Conservation (phyloP, 2,113 vertebrate species). For the Gorsachius goisagi region DNA sequence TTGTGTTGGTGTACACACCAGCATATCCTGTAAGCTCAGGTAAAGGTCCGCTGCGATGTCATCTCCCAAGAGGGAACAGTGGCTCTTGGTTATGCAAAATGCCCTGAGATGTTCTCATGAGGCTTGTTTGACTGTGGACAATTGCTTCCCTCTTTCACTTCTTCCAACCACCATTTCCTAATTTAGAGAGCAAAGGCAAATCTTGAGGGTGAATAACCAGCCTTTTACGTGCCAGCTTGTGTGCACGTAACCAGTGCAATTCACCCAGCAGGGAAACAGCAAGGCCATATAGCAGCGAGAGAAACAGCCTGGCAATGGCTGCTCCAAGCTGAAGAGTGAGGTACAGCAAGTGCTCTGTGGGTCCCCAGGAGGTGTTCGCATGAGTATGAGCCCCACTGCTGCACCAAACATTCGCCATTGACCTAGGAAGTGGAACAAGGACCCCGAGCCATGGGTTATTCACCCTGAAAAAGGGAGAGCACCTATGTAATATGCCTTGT, state of each 20-base stretch:
- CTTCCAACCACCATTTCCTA: background rate
- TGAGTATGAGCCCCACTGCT: background rate
- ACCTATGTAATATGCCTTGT: fast-evolving
- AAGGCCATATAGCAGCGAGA: background rate
- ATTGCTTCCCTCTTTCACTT: background rate
- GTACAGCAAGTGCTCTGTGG: background rate
- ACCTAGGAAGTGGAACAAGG: background rate
- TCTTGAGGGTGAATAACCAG: background rate
- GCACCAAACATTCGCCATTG: background rate
- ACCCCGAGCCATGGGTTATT: fast-evolving
- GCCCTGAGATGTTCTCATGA: background rate
- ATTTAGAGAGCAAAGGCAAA: background rate
- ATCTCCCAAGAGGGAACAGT: background rate
- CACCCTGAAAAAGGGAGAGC: background rate
- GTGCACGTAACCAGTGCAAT: background rate
- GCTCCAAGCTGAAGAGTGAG: background rate
- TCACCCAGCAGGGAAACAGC: background rate
- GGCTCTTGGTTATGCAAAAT: background rate
- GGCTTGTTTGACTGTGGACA: background rate
- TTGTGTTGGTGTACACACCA: background rate
- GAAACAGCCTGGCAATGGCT: background rate
- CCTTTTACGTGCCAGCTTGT: background rate
- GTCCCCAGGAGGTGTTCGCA: background rate
- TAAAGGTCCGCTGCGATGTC: background rate
- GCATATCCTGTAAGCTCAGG: background rate